Evolutionary conservation across 1,140 invertebrate genomes (phyloP).

Genomic region (Macrosteles quadrilineatus): DNA sequence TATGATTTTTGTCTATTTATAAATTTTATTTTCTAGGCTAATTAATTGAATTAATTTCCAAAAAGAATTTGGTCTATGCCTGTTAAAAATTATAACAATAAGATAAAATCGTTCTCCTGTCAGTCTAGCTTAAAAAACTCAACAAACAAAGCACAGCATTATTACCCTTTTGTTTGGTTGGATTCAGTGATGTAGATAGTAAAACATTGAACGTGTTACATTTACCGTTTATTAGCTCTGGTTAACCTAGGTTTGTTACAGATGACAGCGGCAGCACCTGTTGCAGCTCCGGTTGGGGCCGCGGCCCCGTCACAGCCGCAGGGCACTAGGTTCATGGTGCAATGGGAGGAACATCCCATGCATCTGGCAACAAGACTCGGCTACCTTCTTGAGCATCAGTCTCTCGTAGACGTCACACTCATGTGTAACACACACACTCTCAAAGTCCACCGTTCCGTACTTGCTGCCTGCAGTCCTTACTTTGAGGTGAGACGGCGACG

Average conservation of each 20-base stretch:
- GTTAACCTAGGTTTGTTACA: background rate
- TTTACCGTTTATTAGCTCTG: too few relatives aligned
- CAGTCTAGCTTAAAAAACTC: too few relatives aligned
- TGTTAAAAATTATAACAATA: too few relatives aligned
- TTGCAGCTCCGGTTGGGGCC: conserved; percentile 29
- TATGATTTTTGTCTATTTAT: too few relatives aligned
- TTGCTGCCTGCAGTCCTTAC: conserved; percentile 63
- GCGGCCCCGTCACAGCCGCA: background rate
- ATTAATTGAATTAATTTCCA: too few relatives aligned
- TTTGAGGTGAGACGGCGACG: conserved; percentile 61
- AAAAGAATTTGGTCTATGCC: too few relatives aligned
- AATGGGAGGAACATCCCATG: conserved; percentile 57
- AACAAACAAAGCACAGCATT: too few relatives aligned
- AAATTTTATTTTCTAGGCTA: too few relatives aligned
- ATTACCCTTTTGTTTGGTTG: too few relatives aligned
- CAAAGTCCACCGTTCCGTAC: conserved; percentile 60
- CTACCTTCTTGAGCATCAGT: conserved; percentile 57
- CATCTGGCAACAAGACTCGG: conserved; percentile 58
- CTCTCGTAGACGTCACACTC: conserved; percentile 60
- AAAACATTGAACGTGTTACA: too few relatives aligned
- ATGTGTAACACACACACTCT: conserved; percentile 61
- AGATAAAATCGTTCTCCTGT: too few relatives aligned
- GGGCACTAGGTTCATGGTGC: conserved; percentile 50
- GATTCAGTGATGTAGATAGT: too few relatives aligned
- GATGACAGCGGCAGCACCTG: background rate